Evolutionary conservation across 2,113 vertebrate species (phyloP).

Genomic region (Hydropotes inermis): DNA sequence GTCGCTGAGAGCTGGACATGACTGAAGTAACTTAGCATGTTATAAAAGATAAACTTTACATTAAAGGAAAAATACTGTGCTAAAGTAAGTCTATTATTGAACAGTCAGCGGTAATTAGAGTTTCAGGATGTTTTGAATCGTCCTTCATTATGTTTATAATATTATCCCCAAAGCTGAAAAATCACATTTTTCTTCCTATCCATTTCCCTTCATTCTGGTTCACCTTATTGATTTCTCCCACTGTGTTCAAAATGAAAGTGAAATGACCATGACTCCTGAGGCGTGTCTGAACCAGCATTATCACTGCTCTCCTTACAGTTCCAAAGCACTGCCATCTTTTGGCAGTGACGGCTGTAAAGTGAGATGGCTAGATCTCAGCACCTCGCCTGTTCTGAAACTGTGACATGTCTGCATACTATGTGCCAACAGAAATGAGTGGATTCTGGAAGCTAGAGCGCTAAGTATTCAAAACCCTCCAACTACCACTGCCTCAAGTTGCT

Average conservation of each 20-base stretch:
- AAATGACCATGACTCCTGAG: background rate
- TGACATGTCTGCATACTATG: fast-evolving
- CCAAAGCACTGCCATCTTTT: background rate
- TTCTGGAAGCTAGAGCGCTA: background rate
- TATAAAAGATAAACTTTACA: conserved; percentile 29
- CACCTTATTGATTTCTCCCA: background rate
- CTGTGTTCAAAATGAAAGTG: conserved; percentile 30
- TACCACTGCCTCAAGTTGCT: background rate
- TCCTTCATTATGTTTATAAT: background rate
- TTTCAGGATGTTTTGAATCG: background rate
- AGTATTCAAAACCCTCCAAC: background rate
- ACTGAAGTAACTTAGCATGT: background rate
- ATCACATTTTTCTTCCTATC: conserved; percentile 25
- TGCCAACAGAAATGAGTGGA: background rate
- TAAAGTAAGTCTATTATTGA: conserved; percentile 7
- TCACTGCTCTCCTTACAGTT: background rate
- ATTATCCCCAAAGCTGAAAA: background rate
- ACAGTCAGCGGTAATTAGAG: background rate
- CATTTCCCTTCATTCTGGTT: background rate
- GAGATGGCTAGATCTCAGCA: background rate
- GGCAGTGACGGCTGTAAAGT: background rate
- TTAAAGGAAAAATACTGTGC: conserved; percentile 37
- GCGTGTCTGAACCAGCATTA: background rate
- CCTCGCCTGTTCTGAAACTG: background rate
- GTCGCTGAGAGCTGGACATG: background rate